These are phyloP conservation scores for Archilochus colubris DNA, from an alignment of 2,113 vertebrate genomes.

Conservation along the genomic window DNA sequence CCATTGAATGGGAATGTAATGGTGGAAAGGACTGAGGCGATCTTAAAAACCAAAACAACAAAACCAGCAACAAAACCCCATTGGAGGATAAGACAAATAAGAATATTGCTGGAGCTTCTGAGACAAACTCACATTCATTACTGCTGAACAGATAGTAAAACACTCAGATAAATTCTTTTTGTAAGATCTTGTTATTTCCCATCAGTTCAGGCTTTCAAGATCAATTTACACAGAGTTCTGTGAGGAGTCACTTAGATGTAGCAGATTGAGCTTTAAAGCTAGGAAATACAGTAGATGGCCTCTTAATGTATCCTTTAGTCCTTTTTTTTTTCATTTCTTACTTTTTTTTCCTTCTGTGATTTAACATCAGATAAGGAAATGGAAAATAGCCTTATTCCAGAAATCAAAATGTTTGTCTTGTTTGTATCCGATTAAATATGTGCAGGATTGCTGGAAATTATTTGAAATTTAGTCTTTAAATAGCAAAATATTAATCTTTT, in stretches of 20 bases:
- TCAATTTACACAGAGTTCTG: neutral
- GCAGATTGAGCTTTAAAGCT: neutral
- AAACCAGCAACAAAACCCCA: too few relatives aligned
- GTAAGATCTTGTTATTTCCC: neutral
- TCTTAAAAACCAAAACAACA: neutral
- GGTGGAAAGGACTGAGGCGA: neutral
- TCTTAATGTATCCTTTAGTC: neutral
- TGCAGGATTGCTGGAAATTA: neutral
- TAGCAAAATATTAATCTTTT: neutral
- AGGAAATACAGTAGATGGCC: neutral
- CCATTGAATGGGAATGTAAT: neutral
- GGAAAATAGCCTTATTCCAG: neutral
- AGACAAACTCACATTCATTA: neutral
- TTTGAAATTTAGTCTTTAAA: neutral
- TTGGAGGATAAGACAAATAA: neutral
- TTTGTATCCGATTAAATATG: neutral
- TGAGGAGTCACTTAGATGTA: neutral
- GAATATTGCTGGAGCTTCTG: neutral
- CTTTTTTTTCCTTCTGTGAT: neutral
- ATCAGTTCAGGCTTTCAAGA: neutral
- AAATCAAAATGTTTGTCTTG: neutral
- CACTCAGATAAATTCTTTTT: neutral
- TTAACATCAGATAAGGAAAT: neutral
- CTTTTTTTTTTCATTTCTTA: neutral
- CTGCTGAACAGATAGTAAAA: neutral